Base-by-base conservation (phyloP, 2,888 invertebrate species). In the Sepiola atlantica region DNA sequence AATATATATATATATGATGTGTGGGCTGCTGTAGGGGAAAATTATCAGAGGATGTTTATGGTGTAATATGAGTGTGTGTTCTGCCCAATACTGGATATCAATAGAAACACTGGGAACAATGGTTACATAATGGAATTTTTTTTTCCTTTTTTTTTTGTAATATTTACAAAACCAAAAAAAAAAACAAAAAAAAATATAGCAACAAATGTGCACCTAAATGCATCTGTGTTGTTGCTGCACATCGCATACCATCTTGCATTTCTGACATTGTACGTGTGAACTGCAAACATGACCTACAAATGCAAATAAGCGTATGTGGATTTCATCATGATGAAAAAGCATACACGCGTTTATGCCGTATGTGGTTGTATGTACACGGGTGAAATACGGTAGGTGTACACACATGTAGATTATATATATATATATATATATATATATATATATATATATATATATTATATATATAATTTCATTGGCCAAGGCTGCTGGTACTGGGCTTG, bases 131-230 rank as follows among this genome's bases (percentile, higher is more conserved):
- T 45, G 77, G 77, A 77, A 32, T 77, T 77, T 16, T 77, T 45
- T n/a, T 77, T 77, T 77, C n/a, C n/a, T 77, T 77, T 77, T n/a
- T 77, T 77, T 77, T 77, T 61, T 77, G 77, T 77, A 77, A 77
- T 77, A 77, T 77, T 32, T 77, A 77, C 77, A 77, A 77, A 77
- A 57, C 6, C 6, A 55, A 55, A 57, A 18, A 57, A 57, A 57
- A 57, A 18, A 57, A 77, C 45, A 77, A 77, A n/a, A 77, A n/a
- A 10, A 77, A 77, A 77, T 14, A 77, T 18, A 77, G 77, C 77
- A 77, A 77, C 32, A 21, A 77, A n/a, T 77, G 77, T 32, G n/a
- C 77, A 77, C n/a, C 4, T n/a, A 16, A n/a, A 16, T 77, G 77
- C 32, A 77, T 16, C n/a, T 14, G 0, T n/a, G 77, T 77, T 77